Percentiles rank a stretch among this genome's conserved stretches.
Conservation (phyloP, 2,113 vertebrate species). For the Dascyllus trimaculatus region DNA sequence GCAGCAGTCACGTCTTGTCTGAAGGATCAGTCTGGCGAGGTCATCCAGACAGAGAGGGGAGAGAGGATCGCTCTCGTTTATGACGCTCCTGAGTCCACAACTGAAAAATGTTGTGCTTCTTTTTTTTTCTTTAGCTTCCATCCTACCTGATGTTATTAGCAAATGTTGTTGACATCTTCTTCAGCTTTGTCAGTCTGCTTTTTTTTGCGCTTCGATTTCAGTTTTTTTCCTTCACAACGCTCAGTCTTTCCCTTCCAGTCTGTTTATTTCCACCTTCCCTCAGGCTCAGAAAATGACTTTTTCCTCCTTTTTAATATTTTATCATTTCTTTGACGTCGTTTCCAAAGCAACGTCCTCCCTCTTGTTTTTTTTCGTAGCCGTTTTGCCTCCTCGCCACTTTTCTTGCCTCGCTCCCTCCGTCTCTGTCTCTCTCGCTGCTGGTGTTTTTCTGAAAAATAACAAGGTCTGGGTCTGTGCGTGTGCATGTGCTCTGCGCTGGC, state of each 20-base stretch:
- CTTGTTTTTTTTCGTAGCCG: conserved; percentile 67
- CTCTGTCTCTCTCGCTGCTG: conserved; percentile 64
- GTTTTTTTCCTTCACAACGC: conserved; percentile 9
- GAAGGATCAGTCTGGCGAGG: conserved; percentile 80
- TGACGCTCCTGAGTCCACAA: conserved; percentile 69
- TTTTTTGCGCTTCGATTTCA: conserved; percentile 7
- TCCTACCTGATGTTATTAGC: conserved; percentile 66
- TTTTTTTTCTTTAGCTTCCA: neutral
- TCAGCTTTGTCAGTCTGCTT: conserved; percentile 33
- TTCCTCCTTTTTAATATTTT: neutral
- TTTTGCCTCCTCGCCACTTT: conserved; percentile 50
- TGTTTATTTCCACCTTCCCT: conserved; percentile 14
- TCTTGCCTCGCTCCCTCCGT: conserved; percentile 56
- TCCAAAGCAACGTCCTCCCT: conserved; percentile 22
- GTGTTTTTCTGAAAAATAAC: conserved; percentile 91
- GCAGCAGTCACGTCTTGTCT: conserved; percentile 65
- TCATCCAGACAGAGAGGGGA: conserved; percentile 70
- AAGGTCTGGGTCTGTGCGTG: conserved; percentile 86
- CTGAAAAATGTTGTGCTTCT: conserved; percentile 61
- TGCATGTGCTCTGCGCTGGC: conserved; percentile 83
- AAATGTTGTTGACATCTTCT: conserved; percentile 76
- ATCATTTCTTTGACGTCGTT: conserved; percentile 23
- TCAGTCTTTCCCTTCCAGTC: conserved; percentile 20
- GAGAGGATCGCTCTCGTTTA: conserved; percentile 71
- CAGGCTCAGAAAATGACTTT: neutral